Base-by-base conservation (phyloP, 2,888 invertebrate species). In the Melanchra persicariae region DNA sequence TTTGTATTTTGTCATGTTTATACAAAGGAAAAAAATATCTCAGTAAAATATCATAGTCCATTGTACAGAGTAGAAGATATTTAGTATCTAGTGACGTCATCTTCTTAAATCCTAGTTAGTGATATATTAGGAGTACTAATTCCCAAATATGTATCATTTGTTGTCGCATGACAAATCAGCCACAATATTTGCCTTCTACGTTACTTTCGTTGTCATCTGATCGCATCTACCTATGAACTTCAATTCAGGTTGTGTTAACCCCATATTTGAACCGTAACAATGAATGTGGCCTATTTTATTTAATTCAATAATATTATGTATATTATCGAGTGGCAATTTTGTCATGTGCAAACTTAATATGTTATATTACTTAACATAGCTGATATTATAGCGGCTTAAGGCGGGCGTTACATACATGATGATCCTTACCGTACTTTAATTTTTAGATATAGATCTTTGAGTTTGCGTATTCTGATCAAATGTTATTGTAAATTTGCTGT, bases 1-100 rank as follows among this genome's bases (percentile, higher is more conserved):
- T 94, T 94, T 94, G 94, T 96, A 95, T 96, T 95, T 96, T 95
- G 92, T 94, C 95, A 95, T 92, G 92, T 96, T 95, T 96, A 95
- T 95, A 96, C 94, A 91, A 95, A 93, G 91, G 91, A 91, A 92
- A 87, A 84, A 91, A 93, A 93, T 95, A 94, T 95, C 94, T 95
- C 94, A 94, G 93, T 92, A 90, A 90, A 93, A 93, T 95, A 94
- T 94, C 94, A 94, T 95, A 95, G 94, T 94, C 94, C 95, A 93
- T 93, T 95, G 95, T 96, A 96, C 94, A 95, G 94, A 90, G 88
- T 94, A 95, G 93, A 88, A 89, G 91, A 91, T 95, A 93, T 92
- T 93, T 95, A 95, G 93, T 85, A 85, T 91, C 90, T 94, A 94
- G 93, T 92, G 88, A 92, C 89, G 87, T 93, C 92, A 91, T 89